A percentile compares a stretch with the other conserved stretches of the same genome.
Evolutionary conservation across 2,888 invertebrate species (phyloP).

Genomic region (Noctuana brunneofusca): DNA sequence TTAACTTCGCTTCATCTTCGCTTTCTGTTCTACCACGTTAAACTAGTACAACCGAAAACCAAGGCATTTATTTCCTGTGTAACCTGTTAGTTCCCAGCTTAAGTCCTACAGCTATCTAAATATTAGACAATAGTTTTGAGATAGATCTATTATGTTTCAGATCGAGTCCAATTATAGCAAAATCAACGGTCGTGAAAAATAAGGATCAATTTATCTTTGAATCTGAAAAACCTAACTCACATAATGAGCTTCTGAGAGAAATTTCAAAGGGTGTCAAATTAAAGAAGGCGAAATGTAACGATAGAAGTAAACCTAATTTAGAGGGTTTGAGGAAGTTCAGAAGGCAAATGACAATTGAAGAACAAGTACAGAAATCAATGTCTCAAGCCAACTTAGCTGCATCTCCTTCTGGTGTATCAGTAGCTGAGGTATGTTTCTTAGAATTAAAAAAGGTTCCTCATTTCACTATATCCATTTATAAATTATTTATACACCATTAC

Average conservation of each 20-base stretch:
- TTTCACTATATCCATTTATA: not conserved
- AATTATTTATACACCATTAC: slow-evolving; percentile 29
- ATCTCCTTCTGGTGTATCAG: slow-evolving; percentile 69
- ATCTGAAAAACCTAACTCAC: slow-evolving; percentile 91
- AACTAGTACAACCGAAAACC: no score
- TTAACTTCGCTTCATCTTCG: no score
- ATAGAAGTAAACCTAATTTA: slow-evolving; percentile 92
- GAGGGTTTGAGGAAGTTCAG: slow-evolving; percentile 93
- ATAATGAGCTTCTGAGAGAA: slow-evolving; percentile 91
- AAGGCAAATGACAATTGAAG: slow-evolving; percentile 94
- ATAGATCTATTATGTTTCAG: slow-evolving; percentile 55
- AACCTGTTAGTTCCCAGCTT: no score
- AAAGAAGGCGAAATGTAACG: slow-evolving; percentile 90
- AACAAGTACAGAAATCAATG: slow-evolving; percentile 92
- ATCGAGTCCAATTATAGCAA: slow-evolving; percentile 84
- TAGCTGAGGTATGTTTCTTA: slow-evolving; percentile 55
- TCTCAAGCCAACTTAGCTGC: slow-evolving; percentile 85
- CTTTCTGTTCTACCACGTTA: no score
- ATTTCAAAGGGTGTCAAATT: slow-evolving; percentile 90
- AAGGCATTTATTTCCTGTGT: no score
- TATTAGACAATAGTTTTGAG: no score
- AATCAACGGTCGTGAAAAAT: slow-evolving; percentile 85
- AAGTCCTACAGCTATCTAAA: no score
- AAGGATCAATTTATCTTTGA: slow-evolving; percentile 93
- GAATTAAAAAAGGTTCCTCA: not conserved